Conservation (phyloP, 2,113 vertebrate genomes). For the Neotoma lepida region DNA sequence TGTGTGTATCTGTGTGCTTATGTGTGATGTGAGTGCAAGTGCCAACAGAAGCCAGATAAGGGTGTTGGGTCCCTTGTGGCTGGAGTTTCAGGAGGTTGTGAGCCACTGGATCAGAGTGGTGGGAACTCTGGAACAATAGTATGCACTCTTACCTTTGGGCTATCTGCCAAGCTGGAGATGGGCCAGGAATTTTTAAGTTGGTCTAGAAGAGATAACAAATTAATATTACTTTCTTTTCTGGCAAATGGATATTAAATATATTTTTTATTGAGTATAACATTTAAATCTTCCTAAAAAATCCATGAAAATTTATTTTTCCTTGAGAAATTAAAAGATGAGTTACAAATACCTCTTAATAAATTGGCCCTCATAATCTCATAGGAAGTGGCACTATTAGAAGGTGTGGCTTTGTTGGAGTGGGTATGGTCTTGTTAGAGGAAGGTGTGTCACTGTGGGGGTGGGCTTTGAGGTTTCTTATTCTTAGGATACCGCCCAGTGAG, state of each 20-base stretch:
- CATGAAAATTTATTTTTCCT: not conserved
- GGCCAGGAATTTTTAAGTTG: not conserved
- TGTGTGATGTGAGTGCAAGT: no score
- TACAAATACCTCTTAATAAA: not conserved
- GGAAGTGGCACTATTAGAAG: no score
- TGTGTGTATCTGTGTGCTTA: not conserved
- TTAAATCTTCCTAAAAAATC: not conserved
- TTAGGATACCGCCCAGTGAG: no score
- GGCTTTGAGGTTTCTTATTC: no score
- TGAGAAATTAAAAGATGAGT: not conserved
- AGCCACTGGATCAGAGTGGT: no score
- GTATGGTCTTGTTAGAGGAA: no score
- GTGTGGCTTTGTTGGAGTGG: no score
- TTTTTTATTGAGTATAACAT: not conserved
- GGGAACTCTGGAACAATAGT: not conserved
- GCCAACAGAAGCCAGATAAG: no score
- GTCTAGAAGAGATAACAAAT: not conserved
- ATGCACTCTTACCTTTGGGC: not conserved
- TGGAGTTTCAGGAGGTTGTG: no score
- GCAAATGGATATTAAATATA: not conserved
- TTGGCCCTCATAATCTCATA: no score
- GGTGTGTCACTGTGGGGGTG: no score
- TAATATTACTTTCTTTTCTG: not conserved
- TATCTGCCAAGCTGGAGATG: not conserved
- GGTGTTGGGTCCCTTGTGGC: no score